phyloP scores from a whole-genome alignment of 2,888 invertebrate species.

The Luffia ferchaultella region DNA sequence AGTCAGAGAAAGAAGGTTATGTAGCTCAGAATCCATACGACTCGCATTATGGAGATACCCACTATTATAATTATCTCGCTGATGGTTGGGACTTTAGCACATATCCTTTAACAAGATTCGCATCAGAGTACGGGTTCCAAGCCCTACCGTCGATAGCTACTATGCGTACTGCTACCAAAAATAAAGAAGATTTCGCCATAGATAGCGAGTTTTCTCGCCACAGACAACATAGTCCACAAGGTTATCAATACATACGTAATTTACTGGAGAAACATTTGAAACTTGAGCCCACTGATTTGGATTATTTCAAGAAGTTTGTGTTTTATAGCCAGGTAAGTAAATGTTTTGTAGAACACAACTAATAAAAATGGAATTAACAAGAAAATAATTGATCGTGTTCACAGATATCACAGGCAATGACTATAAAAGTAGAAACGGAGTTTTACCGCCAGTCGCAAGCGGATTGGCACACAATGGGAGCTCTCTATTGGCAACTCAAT shows the following conservation, averaged over 20 bases:
- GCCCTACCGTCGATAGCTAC: conserved; percentile 81
- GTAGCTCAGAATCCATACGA: conserved; percentile 82
- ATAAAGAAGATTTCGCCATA: conserved; percentile 53
- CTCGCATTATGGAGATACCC: conserved; percentile 86
- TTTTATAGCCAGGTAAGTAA: conserved; percentile 83
- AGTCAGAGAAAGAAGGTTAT: conserved; percentile 70
- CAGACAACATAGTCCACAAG: conserved; percentile 87
- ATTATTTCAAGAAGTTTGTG: conserved; percentile 73
- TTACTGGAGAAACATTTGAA: conserved; percentile 72
- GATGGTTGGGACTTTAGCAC: conserved; percentile 83
- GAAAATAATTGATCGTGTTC: too few relatives aligned
- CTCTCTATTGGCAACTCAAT: conserved; percentile 97
- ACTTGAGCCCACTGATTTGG: conserved; percentile 52
- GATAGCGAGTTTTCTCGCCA: conserved; percentile 72
- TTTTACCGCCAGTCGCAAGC: conserved; percentile 72
- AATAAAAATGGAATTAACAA: too few relatives aligned
- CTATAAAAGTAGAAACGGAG: conserved; percentile 86
- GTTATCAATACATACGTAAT: conserved; percentile 69
- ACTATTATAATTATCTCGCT: conserved; percentile 86
- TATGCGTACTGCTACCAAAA: conserved; percentile 66
- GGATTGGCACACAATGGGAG: conserved; percentile 86
- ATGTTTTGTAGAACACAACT: not conserved
- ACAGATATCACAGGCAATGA: conserved; percentile 87
- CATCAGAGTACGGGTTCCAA: conserved; percentile 96
- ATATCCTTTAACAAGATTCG: conserved; percentile 86